Conservation (phyloP, 2,113 vertebrate genomes). For the Heterocephalus glaber region DNA sequence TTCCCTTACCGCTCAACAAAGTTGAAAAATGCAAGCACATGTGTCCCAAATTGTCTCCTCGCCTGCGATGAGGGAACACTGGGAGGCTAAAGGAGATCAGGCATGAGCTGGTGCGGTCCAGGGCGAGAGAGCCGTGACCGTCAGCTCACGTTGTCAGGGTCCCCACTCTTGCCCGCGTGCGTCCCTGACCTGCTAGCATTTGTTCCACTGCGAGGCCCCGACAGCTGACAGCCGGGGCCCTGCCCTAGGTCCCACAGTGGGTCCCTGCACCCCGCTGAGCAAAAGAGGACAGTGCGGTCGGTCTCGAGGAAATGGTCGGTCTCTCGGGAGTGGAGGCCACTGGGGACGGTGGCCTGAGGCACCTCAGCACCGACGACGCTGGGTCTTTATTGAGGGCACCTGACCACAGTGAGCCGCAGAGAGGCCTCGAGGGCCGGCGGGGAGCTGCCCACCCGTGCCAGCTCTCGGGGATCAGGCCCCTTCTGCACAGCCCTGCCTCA, state of each 20-base stretch:
- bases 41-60: neutral
- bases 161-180: too few species aligned
- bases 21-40: neutral
- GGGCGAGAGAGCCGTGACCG: neutral
- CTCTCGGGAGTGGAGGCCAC: neutral
- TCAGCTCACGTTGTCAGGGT: neutral
- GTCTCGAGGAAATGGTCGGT: neutral
- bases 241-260: neutral
- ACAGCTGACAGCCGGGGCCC: neutral
- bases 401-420: constrained; percentile 78
- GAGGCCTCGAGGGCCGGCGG: constrained; percentile 77
- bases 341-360: constrained; percentile 64
- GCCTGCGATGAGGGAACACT: neutral
- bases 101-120: neutral
- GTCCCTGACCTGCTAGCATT: neutral
- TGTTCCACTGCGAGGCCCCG: neutral
- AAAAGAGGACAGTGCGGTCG: neutral
- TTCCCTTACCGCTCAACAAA: neutral
- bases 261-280: neutral
- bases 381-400: constrained; percentile 73
- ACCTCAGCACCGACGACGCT: neutral
- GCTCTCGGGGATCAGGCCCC: constrained; percentile 67
- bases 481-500: constrained; percentile 81
- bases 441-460: constrained; percentile 75
- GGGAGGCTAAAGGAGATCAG: neutral